Base-by-base conservation (phyloP, 2,797 vertebrate genomes). In the Rousettus madagascariensis region DNA sequence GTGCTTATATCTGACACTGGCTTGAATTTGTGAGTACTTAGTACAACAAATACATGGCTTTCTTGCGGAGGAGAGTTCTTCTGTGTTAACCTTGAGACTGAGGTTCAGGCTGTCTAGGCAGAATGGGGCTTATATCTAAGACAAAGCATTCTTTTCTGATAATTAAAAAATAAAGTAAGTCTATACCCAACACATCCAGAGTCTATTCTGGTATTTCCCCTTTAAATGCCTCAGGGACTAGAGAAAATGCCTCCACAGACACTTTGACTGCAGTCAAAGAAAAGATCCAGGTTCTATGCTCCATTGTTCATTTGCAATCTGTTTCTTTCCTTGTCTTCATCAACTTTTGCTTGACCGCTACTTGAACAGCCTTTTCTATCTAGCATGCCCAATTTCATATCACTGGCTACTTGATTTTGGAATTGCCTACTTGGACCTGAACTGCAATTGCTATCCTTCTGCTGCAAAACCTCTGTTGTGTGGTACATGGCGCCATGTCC, bases 401-500 rank as follows among this genome's bases (percentile, higher is more conserved):
- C n/a, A 46, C 7, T 63, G n/a, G 46, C 20, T 69, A 19, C 38
- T 38, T 38, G 46, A 41, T 63, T 53, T 53, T 71, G 77, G 20
- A 36, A 30, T 30, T 68, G 38, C 26, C 46, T 8, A 12, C 38
- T 10, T n/a, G 33, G 55, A 22, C 41, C 38, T 28, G 46, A 16
- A 30, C 43, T 38, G 16, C 15, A 36, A 55, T 43, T 68, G 36
- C 26, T 53, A 10, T 51, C 16, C 22, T 59, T 49, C 80, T 36
- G 38, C 38, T 61, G 55, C 41, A 36, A 36, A 74, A 55, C 17
- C 38, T 26, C 38, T 74, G 10, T 36, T 61, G 15, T 26, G 30
- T 17, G 30, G 22, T 16, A 3, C 9, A 9, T 6, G 9, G 30
- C 3, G 6, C 4, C 13, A n/a, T 12, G 2, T 49, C 10, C 55